phyloP scores from a whole-genome alignment of 1,140 invertebrate genomes.

The Aphelenchoides besseyi region DNA sequence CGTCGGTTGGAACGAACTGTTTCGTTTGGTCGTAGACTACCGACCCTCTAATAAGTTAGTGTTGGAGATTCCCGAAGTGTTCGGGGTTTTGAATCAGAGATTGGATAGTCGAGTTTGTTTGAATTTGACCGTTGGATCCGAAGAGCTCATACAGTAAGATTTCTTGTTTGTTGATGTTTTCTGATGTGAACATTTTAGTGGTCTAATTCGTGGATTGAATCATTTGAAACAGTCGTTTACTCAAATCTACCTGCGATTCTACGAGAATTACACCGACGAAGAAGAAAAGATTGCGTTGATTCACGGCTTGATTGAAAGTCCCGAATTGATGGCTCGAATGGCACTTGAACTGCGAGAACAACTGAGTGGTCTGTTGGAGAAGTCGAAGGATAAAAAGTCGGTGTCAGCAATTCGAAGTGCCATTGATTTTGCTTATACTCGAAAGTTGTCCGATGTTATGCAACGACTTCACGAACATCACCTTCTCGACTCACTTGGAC shows the following conservation, averaged over 20 bases:
- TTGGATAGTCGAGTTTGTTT: neutral
- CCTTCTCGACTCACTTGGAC: neutral
- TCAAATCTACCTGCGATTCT: conserved; percentile 6
- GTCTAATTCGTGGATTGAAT: neutral
- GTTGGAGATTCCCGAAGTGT: neutral
- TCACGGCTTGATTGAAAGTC: neutral
- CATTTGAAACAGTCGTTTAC: neutral
- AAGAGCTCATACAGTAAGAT: neutral
- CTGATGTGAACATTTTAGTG: neutral
- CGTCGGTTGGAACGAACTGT: neutral
- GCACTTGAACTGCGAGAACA: neutral
- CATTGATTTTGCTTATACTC: neutral
- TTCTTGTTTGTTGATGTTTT: conserved; percentile 10
- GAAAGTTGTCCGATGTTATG: neutral
- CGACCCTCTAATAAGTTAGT: neutral
- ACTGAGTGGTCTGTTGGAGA: neutral
- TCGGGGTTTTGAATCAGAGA: neutral
- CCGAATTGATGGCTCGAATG: neutral
- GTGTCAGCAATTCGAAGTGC: neutral
- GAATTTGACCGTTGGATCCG: neutral
- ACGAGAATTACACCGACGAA: conserved; percentile 10
- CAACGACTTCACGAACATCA: neutral
- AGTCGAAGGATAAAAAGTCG: neutral
- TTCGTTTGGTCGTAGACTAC: neutral
- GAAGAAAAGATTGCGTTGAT: neutral